A percentile compares a stretch with the other conserved stretches of the same genome.
phyloP scores from a whole-genome alignment of 2,113 vertebrate species.

The Gobius niger region DNA sequence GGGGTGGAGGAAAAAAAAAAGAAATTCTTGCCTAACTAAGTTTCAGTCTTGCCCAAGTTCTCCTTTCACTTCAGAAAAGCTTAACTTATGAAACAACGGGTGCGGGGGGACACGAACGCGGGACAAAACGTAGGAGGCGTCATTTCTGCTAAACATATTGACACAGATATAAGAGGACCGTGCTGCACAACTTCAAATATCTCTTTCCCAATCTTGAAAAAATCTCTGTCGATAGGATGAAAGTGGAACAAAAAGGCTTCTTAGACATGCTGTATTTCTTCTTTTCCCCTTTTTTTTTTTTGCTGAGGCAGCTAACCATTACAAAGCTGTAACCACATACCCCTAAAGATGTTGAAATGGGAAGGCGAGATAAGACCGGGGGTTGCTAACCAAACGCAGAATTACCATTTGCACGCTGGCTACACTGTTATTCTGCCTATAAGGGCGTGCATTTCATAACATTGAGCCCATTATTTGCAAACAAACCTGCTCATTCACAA shows the following conservation, averaged over 20 bases:
- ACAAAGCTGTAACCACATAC: slow-evolving; percentile 59
- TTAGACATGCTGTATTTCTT: slow-evolving; percentile 18
- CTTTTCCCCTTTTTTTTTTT: slow-evolving; percentile 27
- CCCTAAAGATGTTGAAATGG: slow-evolving; percentile 58
- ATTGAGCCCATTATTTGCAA: slow-evolving; percentile 1
- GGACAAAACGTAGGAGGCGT: slow-evolving; percentile 58
- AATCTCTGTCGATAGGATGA: slow-evolving; percentile 29
- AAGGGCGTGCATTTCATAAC: slow-evolving; percentile 14
- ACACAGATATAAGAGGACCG: slow-evolving; percentile 8
- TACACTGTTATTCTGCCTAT: slow-evolving; percentile 27
- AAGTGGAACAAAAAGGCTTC: slow-evolving; percentile 47
- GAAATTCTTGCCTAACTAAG: slow-evolving; percentile 65
- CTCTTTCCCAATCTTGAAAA: slow-evolving; percentile 18
- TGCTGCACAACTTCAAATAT: slow-evolving; percentile 9
- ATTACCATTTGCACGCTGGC: slow-evolving; percentile 41
- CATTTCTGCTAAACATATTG: slow-evolving; percentile 49
- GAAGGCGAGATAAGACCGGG: slow-evolving; percentile 54
- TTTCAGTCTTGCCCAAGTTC: slow-evolving; percentile 81
- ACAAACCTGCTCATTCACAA: slow-evolving; percentile 17
- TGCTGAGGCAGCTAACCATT: slow-evolving; percentile 58
- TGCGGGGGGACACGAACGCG: slow-evolving; percentile 52
- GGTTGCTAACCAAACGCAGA: slow-evolving; percentile 39
- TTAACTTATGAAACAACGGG: slow-evolving; percentile 73
- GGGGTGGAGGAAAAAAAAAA: neutral
- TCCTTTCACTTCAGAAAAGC: slow-evolving; percentile 83